These are phyloP conservation scores for Merops nubicus DNA, from an alignment of 2,113 vertebrate genomes.

Conservation along the genomic window DNA sequence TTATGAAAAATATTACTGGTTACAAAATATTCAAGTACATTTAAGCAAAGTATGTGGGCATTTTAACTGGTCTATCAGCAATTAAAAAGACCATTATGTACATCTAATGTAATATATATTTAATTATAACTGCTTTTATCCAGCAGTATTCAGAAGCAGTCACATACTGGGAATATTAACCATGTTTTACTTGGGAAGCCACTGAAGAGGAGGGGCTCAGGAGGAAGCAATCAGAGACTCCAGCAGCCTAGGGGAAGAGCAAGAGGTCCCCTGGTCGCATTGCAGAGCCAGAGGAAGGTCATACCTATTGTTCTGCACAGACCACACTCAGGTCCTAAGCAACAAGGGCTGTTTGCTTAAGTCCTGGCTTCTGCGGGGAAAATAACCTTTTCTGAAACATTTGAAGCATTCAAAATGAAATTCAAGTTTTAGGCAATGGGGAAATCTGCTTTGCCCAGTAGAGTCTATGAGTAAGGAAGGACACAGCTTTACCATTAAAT, in stretches of 20 bases:
- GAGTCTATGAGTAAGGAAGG: neutral
- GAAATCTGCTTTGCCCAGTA: neutral
- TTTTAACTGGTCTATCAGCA: neutral
- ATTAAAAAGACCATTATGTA: neutral
- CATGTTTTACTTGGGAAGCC: neutral
- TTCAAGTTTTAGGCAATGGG: rapidly evolving
- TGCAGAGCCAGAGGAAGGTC: neutral
- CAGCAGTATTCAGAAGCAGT: neutral
- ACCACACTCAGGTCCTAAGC: neutral
- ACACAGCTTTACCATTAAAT: neutral
- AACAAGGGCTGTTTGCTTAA: neutral
- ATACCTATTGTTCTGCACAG: rapidly evolving
- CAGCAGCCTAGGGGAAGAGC: neutral
- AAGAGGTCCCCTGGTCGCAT: neutral
- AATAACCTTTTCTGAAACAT: neutral
- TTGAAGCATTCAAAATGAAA: neutral
- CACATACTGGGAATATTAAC: neutral
- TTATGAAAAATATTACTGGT: neutral
- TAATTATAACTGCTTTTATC: neutral
- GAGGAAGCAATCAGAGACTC: neutral
- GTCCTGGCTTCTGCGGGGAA: neutral
- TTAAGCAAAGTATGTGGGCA: neutral
- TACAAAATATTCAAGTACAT: neutral
- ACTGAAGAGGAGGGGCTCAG: neutral
- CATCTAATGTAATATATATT: neutral